Conservation (phyloP, 2,797 vertebrate species). For the Notolabrus celidotus region DNA sequence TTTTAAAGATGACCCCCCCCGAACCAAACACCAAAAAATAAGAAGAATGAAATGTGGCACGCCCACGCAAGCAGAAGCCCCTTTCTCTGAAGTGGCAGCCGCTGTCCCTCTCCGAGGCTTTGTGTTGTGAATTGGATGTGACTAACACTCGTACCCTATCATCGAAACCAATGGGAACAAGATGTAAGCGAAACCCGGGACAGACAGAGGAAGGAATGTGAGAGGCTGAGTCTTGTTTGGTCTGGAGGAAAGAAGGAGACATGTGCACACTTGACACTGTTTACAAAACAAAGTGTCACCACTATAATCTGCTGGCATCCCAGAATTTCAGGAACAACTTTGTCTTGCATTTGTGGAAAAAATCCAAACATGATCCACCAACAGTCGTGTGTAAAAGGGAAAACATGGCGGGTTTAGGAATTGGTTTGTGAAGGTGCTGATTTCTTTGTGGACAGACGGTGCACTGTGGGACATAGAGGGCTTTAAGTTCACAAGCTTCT, state of each 20-base stretch:
- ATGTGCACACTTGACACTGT: slow-evolving; percentile 76
- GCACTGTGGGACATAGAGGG: slow-evolving; percentile 45
- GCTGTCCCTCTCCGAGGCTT: slow-evolving; percentile 40
- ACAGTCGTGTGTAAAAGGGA: slow-evolving; percentile 43
- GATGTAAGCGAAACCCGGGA: slow-evolving; percentile 67
- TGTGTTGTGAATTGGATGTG: slow-evolving; percentile 67
- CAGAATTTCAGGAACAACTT: slow-evolving; percentile 50
- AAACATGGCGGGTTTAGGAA: slow-evolving; percentile 45
- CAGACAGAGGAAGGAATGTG: slow-evolving; percentile 62
- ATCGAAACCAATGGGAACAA: slow-evolving; percentile 72
- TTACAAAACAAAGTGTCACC: slow-evolving; percentile 79
- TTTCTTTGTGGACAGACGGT: slow-evolving; percentile 50
- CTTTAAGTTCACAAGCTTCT: slow-evolving; percentile 41
- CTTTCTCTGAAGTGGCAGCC: slow-evolving; percentile 48
- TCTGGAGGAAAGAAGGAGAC: slow-evolving; percentile 70
- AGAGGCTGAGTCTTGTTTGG: slow-evolving; percentile 70
- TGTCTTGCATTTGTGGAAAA: slow-evolving; percentile 46
- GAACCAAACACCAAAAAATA: not conserved
- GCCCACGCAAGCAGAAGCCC: slow-evolving; percentile 14
- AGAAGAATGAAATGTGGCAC: slow-evolving; percentile 36
- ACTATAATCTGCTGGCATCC: slow-evolving; percentile 60
- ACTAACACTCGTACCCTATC: slow-evolving; percentile 65
- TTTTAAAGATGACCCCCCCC: too few relatives aligned
- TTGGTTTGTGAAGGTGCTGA: slow-evolving; percentile 50
- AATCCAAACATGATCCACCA: slow-evolving; percentile 59